Conservation (phyloP, 2,888 invertebrate species). For the Gisinianus flammeolus region DNA sequence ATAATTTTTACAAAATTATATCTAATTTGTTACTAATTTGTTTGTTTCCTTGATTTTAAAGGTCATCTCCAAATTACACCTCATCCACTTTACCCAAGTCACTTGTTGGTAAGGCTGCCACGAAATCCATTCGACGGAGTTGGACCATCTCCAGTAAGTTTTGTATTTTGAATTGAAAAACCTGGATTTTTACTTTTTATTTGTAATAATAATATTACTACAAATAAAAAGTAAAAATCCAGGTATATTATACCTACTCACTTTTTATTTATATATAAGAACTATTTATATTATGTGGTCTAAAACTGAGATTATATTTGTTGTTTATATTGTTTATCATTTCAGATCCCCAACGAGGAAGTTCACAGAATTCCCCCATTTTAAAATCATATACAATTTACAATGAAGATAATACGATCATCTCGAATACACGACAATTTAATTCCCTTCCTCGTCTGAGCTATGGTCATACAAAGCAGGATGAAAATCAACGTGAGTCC, state of each 20-base stretch:
- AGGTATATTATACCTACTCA: conserved; percentile 2
- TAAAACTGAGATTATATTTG: neutral
- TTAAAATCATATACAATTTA: conserved; percentile 57
- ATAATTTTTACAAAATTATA: neutral
- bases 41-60: neutral
- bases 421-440: conserved; percentile 46
- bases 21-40: neutral
- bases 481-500: conserved; percentile 33
- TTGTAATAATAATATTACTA: neutral
- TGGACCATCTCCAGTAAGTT: conserved; percentile 58
- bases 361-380: conserved; percentile 49
- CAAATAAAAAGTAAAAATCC: neutral
- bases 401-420: conserved; percentile 48
- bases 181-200: neutral
- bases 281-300: no score
- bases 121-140: conserved; percentile 51
- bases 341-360: conserved; percentile 53
- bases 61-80: conserved; percentile 27
- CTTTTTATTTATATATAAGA: conserved; percentile 18
- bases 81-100: neutral
- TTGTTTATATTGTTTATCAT: conserved; percentile 13
- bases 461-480: conserved; percentile 33
- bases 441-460: conserved; percentile 57
- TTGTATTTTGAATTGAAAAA: neutral
- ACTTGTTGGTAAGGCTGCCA: conserved; percentile 7